These are phyloP conservation scores for Platerodrilus igneus DNA, from an alignment of 2,888 invertebrate genomes.

Conservation along the genomic window DNA sequence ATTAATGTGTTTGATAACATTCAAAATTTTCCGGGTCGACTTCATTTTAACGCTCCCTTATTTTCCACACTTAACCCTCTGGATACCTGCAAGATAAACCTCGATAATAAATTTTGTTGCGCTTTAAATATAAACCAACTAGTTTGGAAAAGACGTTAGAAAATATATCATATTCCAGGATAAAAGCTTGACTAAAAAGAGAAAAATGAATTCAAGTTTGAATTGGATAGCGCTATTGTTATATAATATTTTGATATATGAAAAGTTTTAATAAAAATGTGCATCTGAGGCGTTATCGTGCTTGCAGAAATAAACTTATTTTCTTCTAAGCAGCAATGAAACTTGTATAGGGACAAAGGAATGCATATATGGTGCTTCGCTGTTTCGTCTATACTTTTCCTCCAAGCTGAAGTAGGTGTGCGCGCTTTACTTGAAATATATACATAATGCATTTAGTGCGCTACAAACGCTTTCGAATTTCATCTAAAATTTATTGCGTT, in stretches of 20 bases:
- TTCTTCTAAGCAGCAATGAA: too few relatives aligned
- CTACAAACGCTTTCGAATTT: conserved; percentile 5
- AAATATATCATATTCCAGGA: conserved; percentile 21
- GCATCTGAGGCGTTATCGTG: conserved; percentile 14
- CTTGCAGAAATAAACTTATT: too few relatives aligned
- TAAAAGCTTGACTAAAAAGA: conserved; percentile 12
- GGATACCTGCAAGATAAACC: conserved; percentile 19
- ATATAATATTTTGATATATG: conserved; percentile 17
- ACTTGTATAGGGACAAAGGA: too few relatives aligned
- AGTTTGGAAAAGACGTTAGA: too few relatives aligned
- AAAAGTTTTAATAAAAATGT: conserved; percentile 18
- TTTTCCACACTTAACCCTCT: conserved; percentile 13
- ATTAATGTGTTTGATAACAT: conserved; percentile 28
- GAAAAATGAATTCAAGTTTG: conserved; percentile 18
- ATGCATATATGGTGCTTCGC: too few relatives aligned
- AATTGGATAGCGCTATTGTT: conserved; percentile 17
- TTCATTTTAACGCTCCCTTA: conserved; percentile 17
- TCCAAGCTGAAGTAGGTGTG: conserved; percentile 3
- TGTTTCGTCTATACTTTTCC: conserved; percentile 7
- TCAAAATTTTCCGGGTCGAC: conserved; percentile 24
- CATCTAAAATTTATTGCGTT: conserved; percentile 2
- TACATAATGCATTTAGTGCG: conserved; percentile 7
- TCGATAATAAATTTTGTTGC: conserved; percentile 16
- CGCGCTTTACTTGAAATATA: conserved; percentile 2
- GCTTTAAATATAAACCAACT: too few relatives aligned